Evolutionary conservation across 2,888 invertebrate genomes (phyloP).

Genomic region (Athalia rosae): DNA sequence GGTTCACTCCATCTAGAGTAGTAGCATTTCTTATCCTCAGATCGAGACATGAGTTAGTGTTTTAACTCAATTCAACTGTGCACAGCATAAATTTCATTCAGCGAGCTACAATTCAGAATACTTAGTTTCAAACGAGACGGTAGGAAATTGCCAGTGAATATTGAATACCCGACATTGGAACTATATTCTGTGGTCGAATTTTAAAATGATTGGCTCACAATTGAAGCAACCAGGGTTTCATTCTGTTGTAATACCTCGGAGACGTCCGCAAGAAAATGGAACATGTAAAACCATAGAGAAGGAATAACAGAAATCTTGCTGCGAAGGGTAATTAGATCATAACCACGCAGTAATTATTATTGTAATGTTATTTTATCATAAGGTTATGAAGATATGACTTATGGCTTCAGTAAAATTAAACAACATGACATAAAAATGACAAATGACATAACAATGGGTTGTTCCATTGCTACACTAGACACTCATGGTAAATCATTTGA

Average conservation of each 20-base stretch:
- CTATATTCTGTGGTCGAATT: neutral
- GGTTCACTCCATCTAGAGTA: constrained; percentile 55
- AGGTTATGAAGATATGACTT: constrained; percentile 65
- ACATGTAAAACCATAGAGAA: neutral
- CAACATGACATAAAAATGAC: constrained; percentile 69
- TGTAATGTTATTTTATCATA: constrained; percentile 58
- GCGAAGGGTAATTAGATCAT: constrained; percentile 59
- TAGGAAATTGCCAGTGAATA: no score
- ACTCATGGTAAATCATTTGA: neutral
- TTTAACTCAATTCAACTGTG: neutral
- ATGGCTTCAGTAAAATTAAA: constrained; percentile 67
- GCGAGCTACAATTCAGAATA: constrained; percentile 13
- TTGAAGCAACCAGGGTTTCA: no score
- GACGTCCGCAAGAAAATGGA: neutral
- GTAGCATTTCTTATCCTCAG: constrained; percentile 48
- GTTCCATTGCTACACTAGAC: constrained; percentile 54
- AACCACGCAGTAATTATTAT: constrained; percentile 54
- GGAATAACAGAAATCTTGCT: constrained; percentile 43
- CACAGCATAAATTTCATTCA: neutral
- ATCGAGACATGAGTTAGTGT: constrained; percentile 52
- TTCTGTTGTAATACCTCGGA: no score
- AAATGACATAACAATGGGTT: constrained; percentile 69
- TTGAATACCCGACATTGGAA: no score
- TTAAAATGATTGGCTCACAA: no score
- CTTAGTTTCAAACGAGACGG: neutral